Evolutionary conservation across 2,113 vertebrate genomes (phyloP), one percentile per base, ranked within the genome.

Genomic region (Mugil cephalus): DNA sequence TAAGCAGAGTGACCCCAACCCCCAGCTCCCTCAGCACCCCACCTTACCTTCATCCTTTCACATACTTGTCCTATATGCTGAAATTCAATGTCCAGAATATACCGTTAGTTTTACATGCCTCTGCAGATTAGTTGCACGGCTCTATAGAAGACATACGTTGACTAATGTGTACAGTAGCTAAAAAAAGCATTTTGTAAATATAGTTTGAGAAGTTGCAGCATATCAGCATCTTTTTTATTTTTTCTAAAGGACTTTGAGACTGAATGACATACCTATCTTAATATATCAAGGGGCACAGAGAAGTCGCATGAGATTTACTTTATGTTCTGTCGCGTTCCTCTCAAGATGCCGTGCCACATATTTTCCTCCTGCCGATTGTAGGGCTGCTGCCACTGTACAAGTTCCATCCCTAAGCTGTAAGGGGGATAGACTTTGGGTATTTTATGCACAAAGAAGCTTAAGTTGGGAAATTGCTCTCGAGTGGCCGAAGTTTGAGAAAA

Each of bases 381-480:
- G 45, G 51, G 53, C 69, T 61, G 56, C 58, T 64, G 70, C 64
- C 15, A 18, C 70, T 74, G 61, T 64, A 60, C 58, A 55, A 59
- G 66, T 67, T 78, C 67, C 64, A 19, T 82, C 70, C 47, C 75
- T 80, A 77, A 88, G 82, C 80, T 82, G 68, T 79, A 77, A 84
- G 63, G 82, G 24, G 79, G 79, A 87, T 87, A 82, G 73, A 87
- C 82, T 85, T 84, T 87, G 67, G 63, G 68, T 80, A 74, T 83
- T 87, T 84, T 85, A 89, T 83, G 68, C 76, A 51, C 59, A 82
- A 89, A 88, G 82, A 60, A 87, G 82, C 88, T 87, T 89, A 85
- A 82, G 72, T 86, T 88, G 77, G 60, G 50, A 88, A 88, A 78
- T 82, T 80, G 50, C 64, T 86, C 82, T 88, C 80, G 67, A 84